Conservation (phyloP, 2,113 vertebrate genomes). For the Paratilapia polleni region DNA sequence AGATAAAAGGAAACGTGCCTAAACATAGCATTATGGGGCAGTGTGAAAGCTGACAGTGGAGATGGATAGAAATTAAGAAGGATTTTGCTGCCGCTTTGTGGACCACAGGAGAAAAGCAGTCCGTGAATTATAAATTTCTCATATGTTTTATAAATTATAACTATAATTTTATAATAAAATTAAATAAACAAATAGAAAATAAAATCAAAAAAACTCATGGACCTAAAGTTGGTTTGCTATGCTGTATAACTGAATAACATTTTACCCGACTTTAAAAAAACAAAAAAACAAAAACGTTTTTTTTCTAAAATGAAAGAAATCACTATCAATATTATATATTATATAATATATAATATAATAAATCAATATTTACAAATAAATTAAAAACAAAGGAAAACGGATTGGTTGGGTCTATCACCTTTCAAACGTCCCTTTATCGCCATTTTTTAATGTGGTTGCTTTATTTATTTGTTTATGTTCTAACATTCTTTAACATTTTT, state of each 20-base stretch:
- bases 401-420: neutral
- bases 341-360: no score
- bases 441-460: no score
- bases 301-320: no score
- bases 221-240: no score
- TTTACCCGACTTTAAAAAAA: no score
- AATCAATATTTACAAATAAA: no score
- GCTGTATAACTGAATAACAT: no score
- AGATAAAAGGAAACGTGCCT: neutral
- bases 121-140: neutral
- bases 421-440: no score
- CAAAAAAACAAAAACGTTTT: no score
- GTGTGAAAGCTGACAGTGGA: neutral
- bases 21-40: neutral
- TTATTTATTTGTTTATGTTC: no score
- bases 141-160: neutral
- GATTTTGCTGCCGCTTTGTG: slow-evolving; percentile 63
- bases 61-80: slow-evolving; percentile 4
- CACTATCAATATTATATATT: no score
- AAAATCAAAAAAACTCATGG: neutral
- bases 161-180: neutral
- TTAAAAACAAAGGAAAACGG: neutral
- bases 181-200: neutral
- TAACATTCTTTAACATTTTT: no score
- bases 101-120: neutral